Percentiles rank a stretch among this genome's conserved stretches.
Conservation (phyloP, 23 tunicate genomes). For the Styela clava region DNA sequence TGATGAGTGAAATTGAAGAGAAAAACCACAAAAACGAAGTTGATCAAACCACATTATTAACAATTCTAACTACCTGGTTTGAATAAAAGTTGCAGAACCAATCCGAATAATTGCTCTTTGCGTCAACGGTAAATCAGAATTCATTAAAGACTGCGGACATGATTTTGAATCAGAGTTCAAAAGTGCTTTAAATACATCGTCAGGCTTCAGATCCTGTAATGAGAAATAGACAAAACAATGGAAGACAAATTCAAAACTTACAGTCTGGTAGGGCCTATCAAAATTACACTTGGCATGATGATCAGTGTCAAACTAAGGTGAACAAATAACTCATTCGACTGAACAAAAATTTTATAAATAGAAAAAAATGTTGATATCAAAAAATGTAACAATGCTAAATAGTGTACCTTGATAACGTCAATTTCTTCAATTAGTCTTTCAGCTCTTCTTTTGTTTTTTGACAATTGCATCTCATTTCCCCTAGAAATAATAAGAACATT, state of each 20-base stretch:
- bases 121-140: slow-evolving; percentile 5
- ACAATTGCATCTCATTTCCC: slow-evolving; percentile 17
- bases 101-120: slow-evolving; percentile 52
- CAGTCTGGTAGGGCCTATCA: too few relatives aligned
- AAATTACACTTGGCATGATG: too few relatives aligned
- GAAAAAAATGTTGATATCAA: too few relatives aligned
- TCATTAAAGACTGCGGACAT: background rate
- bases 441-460: slow-evolving; percentile 39
- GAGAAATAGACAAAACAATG: background rate
- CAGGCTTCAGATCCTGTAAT: slow-evolving; percentile 40
- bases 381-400: too few relatives aligned
- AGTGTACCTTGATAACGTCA: slow-evolving; percentile 52
- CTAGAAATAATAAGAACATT: slow-evolving; percentile 2
- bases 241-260: too few relatives aligned
- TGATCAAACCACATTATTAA: background rate
- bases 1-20: background rate
- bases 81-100: slow-evolving; percentile 47
- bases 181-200: slow-evolving; percentile 39
- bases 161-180: background rate
- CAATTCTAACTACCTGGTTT: slow-evolving; percentile 33
- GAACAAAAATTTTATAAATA: too few relatives aligned
- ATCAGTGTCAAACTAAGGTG: too few relatives aligned
- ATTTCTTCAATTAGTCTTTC: slow-evolving; percentile 40
- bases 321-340: too few relatives aligned
- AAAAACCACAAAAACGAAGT: background rate